Conservation (phyloP, 2,888 invertebrate species). For the Lottia scabra region DNA sequence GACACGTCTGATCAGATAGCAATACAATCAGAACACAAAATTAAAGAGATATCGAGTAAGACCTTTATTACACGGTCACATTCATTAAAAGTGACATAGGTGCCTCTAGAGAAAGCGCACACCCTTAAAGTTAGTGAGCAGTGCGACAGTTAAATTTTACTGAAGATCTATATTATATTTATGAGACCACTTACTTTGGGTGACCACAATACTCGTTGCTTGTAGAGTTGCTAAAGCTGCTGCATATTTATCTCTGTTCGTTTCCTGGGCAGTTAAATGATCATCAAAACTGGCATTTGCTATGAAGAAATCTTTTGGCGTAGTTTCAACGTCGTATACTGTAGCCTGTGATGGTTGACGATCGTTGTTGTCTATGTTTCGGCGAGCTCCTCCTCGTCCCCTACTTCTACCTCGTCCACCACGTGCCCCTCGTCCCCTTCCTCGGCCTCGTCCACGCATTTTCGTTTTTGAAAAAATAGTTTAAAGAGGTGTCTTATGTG, state of each 20-base stretch:
- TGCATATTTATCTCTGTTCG: slow-evolving; percentile 54
- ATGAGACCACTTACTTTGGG: slow-evolving; percentile 61
- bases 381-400: slow-evolving; percentile 11
- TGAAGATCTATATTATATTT: too few species aligned
- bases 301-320: slow-evolving; percentile 55
- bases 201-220: slow-evolving; percentile 56
- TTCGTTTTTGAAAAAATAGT: neutral
- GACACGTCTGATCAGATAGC: too few species aligned
- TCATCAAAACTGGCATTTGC: slow-evolving; percentile 57
- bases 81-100: slow-evolving; percentile 1
- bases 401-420: slow-evolving; percentile 25
- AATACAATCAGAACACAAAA: too few species aligned
- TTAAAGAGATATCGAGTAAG: neutral
- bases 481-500: neutral
- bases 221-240: slow-evolving; percentile 57
- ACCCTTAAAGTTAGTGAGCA: neutral
- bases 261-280: slow-evolving; percentile 56
- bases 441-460: slow-evolving; percentile 36
- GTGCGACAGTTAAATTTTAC: too few species aligned
- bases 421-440: slow-evolving; percentile 34
- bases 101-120: neutral
- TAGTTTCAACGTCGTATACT: slow-evolving; percentile 43
- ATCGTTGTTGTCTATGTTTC: slow-evolving; percentile 9
- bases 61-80: too few species aligned
- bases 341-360: slow-evolving; percentile 18